Conservation (phyloP, 2,888 invertebrate species). For the Mayetiola destructor region DNA sequence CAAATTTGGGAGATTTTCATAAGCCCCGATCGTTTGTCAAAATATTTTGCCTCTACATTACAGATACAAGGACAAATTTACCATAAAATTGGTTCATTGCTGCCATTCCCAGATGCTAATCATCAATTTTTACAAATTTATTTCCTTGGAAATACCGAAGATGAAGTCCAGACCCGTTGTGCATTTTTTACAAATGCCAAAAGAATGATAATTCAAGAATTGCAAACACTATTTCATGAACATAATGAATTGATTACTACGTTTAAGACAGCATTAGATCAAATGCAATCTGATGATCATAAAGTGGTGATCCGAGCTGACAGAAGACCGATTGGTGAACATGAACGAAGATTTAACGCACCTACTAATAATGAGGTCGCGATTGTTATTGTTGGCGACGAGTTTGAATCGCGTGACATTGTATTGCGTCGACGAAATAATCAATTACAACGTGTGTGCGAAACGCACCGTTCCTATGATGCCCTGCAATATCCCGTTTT, state of each 20-base stretch:
- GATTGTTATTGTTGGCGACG: conserved; percentile 22
- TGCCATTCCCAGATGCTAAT: conserved; percentile 19
- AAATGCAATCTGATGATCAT: conserved; percentile 21
- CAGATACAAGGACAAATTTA: conserved; percentile 18
- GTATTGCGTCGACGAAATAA: conserved; percentile 22
- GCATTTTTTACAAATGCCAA: conserved; percentile 18
- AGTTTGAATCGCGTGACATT: conserved; percentile 23
- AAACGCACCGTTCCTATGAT: conserved; percentile 26
- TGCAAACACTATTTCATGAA: conserved; percentile 17
- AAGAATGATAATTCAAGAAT: conserved; percentile 20
- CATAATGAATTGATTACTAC: conserved; percentile 15
- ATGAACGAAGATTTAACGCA: conserved; percentile 24
- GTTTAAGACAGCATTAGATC: conserved; percentile 22
- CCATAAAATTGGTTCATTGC: conserved; percentile 19
- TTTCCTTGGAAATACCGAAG: conserved; percentile 21
- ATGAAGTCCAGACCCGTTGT: conserved; percentile 19
- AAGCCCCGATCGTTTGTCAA: no score
- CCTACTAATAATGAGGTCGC: conserved; percentile 23
- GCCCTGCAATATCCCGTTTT: conserved; percentile 27
- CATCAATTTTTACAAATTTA: conserved; percentile 22
- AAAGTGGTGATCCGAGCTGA: conserved; percentile 24
- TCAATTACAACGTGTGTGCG: conserved; percentile 20
- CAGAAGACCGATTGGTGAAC: conserved; percentile 23
- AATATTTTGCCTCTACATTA: no score
- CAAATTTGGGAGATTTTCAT: no score